Base-by-base conservation (phyloP, 2,888 invertebrate species). In the Chymomyza caudatula region DNA sequence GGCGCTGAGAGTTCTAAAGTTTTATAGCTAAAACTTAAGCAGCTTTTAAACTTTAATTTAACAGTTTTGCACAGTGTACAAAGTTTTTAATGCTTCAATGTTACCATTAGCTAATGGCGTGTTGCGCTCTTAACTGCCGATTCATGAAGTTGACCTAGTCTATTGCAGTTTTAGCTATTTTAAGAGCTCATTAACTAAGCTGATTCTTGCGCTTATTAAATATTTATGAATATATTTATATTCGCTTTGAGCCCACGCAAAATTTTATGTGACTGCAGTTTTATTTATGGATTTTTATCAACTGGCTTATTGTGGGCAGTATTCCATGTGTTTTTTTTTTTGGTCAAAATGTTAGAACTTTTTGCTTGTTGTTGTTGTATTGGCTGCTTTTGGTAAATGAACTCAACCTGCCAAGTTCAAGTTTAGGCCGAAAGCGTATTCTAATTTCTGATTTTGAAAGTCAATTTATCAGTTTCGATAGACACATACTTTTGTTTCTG, bases 241-340 rank as follows among this genome's bases (percentile, higher is more conserved):
- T 53, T 15, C n/a, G 17, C n/a, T 17, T 25, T 6, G 2, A 63
- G 55, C 73, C 71, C 68, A 71, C 71, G 42, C 20, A 13, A 47
- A 59, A 53, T 49, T 8, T 61, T 19, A 56, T 56, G 55, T 60
- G 62, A 67, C 43, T 49, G 52, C 47, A 44, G 20, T 23, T 60
- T 17, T 42, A 37, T 37, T 37, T 37, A 11, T 29, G n/a, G n/a
- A 29, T 11, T 4, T 11, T 37, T 37, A 17, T 17, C 22, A 52
- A 3, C 11, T n/a, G n/a, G 42, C 52, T 25, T 3, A 4, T 43
- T 42, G 60, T 60, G 60, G 60, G 44, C 52, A 15, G 8, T 13
- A 29, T 42, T 52, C 15, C 6, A 11, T 47, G 17, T 47, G n/a
- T 17, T 3, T 15, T 47, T 17, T 15, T 47, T 47, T 17, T 15